Evolutionary conservation across 1,140 invertebrate genomes (phyloP), one percentile per base, ranked within the genome.

Genomic region (Neodiprion pinetum): DNA sequence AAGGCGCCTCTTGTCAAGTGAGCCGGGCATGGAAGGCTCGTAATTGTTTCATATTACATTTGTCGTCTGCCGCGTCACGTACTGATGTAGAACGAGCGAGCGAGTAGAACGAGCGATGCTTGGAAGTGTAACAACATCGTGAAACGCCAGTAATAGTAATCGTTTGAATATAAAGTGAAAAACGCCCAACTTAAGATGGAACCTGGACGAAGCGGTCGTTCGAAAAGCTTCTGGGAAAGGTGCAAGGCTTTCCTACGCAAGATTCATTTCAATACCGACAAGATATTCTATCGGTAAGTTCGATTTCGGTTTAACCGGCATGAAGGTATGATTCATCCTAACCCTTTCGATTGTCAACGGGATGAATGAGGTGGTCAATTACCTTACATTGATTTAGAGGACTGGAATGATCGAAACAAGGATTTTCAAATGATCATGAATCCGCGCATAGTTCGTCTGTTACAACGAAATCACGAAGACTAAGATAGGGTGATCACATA

Each of bases 241-340:
- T 72, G 72, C 48, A 83, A 79, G 71, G 75, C 78, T 61, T 68
- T 77, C 4, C 14, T 81, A 14, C 47, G 80, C 1, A 71, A 81
- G 73, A 77, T 82, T 75, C 81, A 83, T 70, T 74, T 82, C 23
- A 80, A 85, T 74, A 77, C 78, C 61, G 83, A 85, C 75, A 78
- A 80, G 74, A 75, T 86, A 67, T 87, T 87, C 76, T 84, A 87
- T 67, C 80, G 80, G 85, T 87, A 75, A 87, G 84, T 84, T 21
- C 67, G 70, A 67, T 69, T 72, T 61, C 61, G 53, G 65, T 70
- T 73, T 17, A 68, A 28, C 67, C 61, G 3, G 23, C n/a, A 17
- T 50, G 7, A 50, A 68, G 28, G 28, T 40, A 40, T 40, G 28
- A 40, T 40, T 40, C 28, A 40, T 40, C 28, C 5, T 40, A 40